phyloP scores from a whole-genome alignment of 2,888 invertebrate genomes.

The Acleris cristana region DNA sequence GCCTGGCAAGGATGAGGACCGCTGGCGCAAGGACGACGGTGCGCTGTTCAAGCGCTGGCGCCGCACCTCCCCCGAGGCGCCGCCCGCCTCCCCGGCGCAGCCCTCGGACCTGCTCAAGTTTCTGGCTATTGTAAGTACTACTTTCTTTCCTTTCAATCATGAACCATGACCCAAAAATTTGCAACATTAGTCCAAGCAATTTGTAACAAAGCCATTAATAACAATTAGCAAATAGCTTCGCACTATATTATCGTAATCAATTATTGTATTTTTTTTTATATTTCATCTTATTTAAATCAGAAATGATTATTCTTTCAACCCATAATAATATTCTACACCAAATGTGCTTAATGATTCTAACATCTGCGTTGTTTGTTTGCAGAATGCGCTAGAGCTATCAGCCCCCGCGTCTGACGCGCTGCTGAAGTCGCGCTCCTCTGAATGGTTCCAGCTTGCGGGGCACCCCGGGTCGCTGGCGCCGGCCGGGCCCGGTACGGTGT shows the following conservation, averaged over 20 bases:
- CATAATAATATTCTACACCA: too few species aligned
- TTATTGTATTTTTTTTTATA: neutral
- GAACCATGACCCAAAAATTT: neutral
- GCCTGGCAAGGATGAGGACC: slow-evolving; percentile 78
- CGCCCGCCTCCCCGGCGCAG: slow-evolving; percentile 61
- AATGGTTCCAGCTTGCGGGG: slow-evolving; percentile 96
- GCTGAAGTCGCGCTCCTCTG: slow-evolving; percentile 87
- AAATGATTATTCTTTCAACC: too few species aligned
- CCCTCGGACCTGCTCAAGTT: slow-evolving; percentile 86
- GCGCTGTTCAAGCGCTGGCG: slow-evolving; percentile 76
- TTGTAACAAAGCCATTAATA: neutral
- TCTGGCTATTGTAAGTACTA: slow-evolving; percentile 90
- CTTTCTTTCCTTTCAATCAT: neutral
- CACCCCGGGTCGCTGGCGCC: slow-evolving; percentile 97
- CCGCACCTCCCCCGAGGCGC: slow-evolving; percentile 50
- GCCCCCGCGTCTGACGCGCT: slow-evolving; percentile 95
- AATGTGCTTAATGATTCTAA: too few species aligned
- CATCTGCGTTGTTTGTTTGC: slow-evolving; percentile 61
- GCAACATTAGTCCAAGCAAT: too few species aligned
- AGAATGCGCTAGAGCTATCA: slow-evolving; percentile 96
- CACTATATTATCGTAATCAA: neutral
- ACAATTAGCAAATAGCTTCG: slow-evolving; percentile 2
- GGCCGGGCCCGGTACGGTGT: slow-evolving; percentile 96
- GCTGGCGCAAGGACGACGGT: slow-evolving; percentile 78
- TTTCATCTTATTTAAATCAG: too few species aligned